Evolutionary conservation across 2,888 invertebrate species (phyloP).

Genomic region (Phengaris alcon): DNA sequence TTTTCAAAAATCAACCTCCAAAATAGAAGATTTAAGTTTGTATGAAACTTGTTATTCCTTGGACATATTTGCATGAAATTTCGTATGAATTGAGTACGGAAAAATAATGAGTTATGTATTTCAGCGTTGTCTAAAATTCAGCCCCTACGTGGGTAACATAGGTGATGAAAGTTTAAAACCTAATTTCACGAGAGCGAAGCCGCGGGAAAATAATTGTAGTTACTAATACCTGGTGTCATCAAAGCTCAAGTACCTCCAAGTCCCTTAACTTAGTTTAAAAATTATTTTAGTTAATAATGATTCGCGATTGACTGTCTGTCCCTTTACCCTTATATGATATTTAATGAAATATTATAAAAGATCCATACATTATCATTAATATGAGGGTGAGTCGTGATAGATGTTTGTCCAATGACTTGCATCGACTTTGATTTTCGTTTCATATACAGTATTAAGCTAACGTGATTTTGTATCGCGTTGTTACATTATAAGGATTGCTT

Average conservation of each 20-base stretch:
- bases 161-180: too few species aligned
- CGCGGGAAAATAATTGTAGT: too few species aligned
- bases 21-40: too few species aligned
- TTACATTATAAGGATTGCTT: conserved; percentile 25
- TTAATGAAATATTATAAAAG: conserved; percentile 78
- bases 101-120: too few species aligned
- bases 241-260: not conserved
- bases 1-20: too few species aligned
- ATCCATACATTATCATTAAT: conserved; percentile 52
- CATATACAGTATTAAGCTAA: conserved; percentile 27
- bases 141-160: too few species aligned
- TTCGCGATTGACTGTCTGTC: conserved; percentile 50
- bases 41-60: too few species aligned
- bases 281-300: conserved; percentile 22
- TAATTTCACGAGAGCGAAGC: too few species aligned
- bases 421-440: conserved; percentile 45
- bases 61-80: too few species aligned
- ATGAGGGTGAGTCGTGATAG: conserved; percentile 72
- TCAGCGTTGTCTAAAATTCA: too few species aligned
- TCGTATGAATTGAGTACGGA: too few species aligned
- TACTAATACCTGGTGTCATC: not conserved
- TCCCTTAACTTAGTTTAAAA: not conserved
- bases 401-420: conserved; percentile 69
- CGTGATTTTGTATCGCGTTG: conserved; percentile 27
- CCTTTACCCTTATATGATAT: conserved; percentile 57